Base-by-base conservation (phyloP, 2,888 invertebrate species). In the Sminthurides aquaticus region DNA sequence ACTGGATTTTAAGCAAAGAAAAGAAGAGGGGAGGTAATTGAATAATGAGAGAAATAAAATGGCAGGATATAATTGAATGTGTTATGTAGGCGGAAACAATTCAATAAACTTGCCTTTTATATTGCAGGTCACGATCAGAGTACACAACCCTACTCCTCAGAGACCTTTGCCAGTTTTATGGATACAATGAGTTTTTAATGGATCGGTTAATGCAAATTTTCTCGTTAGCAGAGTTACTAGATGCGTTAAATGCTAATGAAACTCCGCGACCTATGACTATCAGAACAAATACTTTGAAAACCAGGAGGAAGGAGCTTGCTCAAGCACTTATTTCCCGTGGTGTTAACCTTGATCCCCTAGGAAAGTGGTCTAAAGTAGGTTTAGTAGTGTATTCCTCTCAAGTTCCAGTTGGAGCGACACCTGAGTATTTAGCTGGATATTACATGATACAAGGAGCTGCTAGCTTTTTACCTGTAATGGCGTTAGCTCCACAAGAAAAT, bases 331-430 rank as follows among this genome's bases (percentile, higher is more conserved):
- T 99, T 63, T 91, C 91, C 77, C 85, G 98, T 76, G 99, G 99
- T 25, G 95, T 98, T 0, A 99, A 99, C 82, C 84, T 99, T 70
- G 98, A 99, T 81, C 97, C 98, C 0, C 85, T 99, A 64, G 98
- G 96, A 3, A 93, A 96, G 79, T 99, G 99, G 99, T 93, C 95
- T 57, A 98, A 96, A 82, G 92, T 97, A 24, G 99, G 99, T 15
- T 82, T 99, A 34, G 95, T 99, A 1, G 85, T 99, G 8, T 99
- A 94, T 79, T 94, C 91, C 72, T 89, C 97, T 0, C 91, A 94
- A 76, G 96, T 99, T 0, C 97, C 98, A 0, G 82, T 99, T 75
- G 98, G 97, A 69, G 99, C 99, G 1, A 99, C 99, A 0, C 98
- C 99, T 0, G 99, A 99, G 81, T 99, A 99, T 81, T 83, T 99